Evolutionary conservation across 2,797 vertebrate species (phyloP).

Genomic region (Etheostoma nigrum): DNA sequence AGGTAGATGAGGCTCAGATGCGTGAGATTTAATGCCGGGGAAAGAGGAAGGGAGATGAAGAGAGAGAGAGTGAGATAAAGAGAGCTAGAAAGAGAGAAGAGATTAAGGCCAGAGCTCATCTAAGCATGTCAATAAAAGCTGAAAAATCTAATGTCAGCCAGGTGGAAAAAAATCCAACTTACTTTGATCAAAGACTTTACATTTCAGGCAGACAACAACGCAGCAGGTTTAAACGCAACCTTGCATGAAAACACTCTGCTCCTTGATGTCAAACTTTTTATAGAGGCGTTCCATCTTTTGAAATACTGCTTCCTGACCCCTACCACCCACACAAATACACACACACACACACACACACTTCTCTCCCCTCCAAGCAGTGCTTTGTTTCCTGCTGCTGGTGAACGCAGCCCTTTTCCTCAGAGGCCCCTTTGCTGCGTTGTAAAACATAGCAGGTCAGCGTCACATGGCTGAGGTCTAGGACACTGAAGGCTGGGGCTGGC

Average conservation of each 20-base stretch:
- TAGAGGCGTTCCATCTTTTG: slow-evolving; percentile 70
- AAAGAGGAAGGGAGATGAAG: slow-evolving; percentile 42
- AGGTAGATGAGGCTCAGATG: slow-evolving; percentile 26
- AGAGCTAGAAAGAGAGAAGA: slow-evolving; percentile 17
- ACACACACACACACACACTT: slow-evolving; percentile 23
- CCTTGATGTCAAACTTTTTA: slow-evolving; percentile 73
- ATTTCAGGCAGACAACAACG: slow-evolving; percentile 52
- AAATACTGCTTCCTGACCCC: slow-evolving; percentile 78
- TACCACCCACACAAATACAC: slow-evolving; percentile 24
- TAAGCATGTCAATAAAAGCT: slow-evolving; percentile 69
- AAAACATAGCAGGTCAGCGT: slow-evolving; percentile 80
- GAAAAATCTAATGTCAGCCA: slow-evolving; percentile 68
- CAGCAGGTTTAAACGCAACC: slow-evolving; percentile 48
- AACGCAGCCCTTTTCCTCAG: slow-evolving; percentile 70
- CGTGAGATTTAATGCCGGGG: neutral
- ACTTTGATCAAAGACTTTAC: slow-evolving; percentile 70
- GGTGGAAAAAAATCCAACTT: slow-evolving; percentile 68
- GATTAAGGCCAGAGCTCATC: slow-evolving; percentile 73
- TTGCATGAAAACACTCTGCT: slow-evolving; percentile 45
- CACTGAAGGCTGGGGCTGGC: slow-evolving; percentile 46
- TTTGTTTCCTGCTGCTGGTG: slow-evolving; percentile 78
- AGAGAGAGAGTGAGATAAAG: slow-evolving; percentile 16
- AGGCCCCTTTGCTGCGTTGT: slow-evolving; percentile 69
- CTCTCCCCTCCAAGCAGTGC: slow-evolving; percentile 52
- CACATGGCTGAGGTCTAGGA: slow-evolving; percentile 79